Percentiles rank a stretch among this genome's conserved stretches.
Conservation (phyloP, 2,113 vertebrate species). For the Athene noctua region DNA sequence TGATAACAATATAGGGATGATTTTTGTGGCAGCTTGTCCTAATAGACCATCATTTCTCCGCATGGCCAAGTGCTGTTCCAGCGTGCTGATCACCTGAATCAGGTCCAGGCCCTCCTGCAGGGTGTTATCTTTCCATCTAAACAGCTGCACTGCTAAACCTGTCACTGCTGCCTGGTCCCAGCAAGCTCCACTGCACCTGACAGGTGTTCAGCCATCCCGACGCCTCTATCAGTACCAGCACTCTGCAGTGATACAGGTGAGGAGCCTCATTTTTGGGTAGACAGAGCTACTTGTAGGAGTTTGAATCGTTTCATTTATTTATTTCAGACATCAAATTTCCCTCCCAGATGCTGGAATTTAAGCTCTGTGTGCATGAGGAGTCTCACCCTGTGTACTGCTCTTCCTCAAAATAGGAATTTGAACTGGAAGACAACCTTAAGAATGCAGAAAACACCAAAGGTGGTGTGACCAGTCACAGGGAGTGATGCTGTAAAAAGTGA, state of each 20-base stretch:
- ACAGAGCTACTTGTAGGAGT: neutral
- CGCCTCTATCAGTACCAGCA: fast-evolving
- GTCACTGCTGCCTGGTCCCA: neutral
- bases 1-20: neutral
- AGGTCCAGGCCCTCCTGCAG: neutral
- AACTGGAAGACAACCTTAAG: neutral
- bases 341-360: neutral
- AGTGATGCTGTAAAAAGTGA: neutral
- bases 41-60: neutral
- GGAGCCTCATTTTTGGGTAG: neutral
- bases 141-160: neutral
- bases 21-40: neutral
- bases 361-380: neutral
- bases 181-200: neutral
- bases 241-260: neutral
- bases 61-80: neutral
- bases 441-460: neutral
- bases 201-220: fast-evolving
- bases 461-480: neutral
- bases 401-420: neutral
- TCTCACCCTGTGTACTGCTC: fast-evolving
- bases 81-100: neutral
- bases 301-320: neutral
- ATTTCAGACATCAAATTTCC: neutral
- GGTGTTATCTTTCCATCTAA: neutral